Percentiles rank a stretch among this genome's conserved stretches.
phyloP scores from a whole-genome alignment of 1,140 invertebrate species.

The Bombus sylvicola region DNA sequence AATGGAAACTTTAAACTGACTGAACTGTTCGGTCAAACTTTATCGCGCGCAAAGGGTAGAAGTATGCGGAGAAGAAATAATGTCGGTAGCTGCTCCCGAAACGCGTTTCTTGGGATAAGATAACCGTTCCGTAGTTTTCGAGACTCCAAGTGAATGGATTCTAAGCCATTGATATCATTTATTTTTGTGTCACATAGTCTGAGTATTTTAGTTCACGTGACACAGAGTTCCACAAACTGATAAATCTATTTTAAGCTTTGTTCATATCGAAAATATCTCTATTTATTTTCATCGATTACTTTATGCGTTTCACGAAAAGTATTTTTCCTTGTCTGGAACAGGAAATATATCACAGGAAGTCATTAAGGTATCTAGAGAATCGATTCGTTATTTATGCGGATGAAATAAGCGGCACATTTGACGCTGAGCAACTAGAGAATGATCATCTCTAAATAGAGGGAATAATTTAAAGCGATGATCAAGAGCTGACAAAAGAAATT shows the following conservation, averaged over 20 bases:
- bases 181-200: not conserved
- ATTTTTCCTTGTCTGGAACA: too few species aligned
- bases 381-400: too few species aligned
- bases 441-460: not conserved
- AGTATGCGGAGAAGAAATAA: not conserved
- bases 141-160: not conserved
- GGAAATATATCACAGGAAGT: not conserved
- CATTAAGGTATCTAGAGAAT: not conserved
- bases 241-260: too few species aligned
- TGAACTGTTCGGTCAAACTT: not conserved
- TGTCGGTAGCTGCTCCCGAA: not conserved
- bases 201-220: not conserved
- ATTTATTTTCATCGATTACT: too few species aligned
- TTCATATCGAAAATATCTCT: too few species aligned
- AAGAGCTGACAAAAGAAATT: not conserved
- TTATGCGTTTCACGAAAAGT: too few species aligned
- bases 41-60: slow-evolving; percentile 1
- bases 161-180: not conserved
- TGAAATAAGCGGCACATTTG: not conserved
- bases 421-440: not conserved
- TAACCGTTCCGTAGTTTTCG: slow-evolving; percentile 10
- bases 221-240: not conserved
- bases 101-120: slow-evolving; percentile 33
- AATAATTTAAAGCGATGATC: too few species aligned
- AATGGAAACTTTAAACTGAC: not conserved